Conservation (phyloP, 2,888 invertebrate species). For the Urechis unicinctus region DNA sequence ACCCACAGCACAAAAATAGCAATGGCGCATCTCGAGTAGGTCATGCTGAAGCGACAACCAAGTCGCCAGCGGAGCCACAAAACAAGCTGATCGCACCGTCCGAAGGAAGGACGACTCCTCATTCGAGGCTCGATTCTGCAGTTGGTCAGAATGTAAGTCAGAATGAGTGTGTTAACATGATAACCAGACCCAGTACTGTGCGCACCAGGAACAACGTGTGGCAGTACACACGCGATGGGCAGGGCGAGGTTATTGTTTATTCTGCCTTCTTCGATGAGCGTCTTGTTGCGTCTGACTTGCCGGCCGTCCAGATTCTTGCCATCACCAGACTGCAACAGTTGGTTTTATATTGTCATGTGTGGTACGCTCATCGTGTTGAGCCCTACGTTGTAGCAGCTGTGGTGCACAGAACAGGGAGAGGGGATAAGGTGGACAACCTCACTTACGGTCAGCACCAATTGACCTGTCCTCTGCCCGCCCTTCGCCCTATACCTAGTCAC, state of each 20-base stretch:
- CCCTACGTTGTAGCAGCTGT: constrained; percentile 10
- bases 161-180: neutral
- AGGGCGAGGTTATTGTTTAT: constrained; percentile 12
- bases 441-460: constrained; percentile 14
- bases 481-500: constrained; percentile 13
- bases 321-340: constrained; percentile 3
- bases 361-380: constrained; percentile 11
- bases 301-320: constrained; percentile 9
- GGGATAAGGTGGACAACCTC: constrained; percentile 2
- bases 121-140: no score
- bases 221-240: neutral
- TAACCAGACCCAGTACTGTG: neutral
- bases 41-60: no score
- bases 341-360: constrained; percentile 16
- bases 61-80: no score
- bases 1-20: no score
- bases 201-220: neutral
- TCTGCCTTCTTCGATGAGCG: constrained; percentile 21
- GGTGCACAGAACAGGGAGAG: constrained; percentile 9
- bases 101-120: no score
- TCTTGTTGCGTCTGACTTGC: constrained; percentile 7
- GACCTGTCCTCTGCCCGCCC: constrained; percentile 9
- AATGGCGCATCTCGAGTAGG: no score
- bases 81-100: no score
- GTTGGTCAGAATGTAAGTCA: no score